Percentiles rank a stretch among this genome's conserved stretches.
Conservation (phyloP, 92 coral and sea anemone genomes). For the Hydrozoanthus gracilis region DNA sequence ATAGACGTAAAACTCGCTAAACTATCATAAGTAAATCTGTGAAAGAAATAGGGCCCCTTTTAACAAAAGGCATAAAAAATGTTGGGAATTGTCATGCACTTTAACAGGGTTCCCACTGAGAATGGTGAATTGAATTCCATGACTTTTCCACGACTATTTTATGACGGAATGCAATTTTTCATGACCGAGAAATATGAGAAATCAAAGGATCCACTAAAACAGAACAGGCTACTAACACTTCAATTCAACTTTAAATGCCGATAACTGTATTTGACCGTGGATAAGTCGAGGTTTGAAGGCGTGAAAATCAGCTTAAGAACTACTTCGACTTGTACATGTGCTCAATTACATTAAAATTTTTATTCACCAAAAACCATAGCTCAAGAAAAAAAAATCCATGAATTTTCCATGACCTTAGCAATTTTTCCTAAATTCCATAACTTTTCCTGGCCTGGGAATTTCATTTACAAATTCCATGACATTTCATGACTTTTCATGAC, state of each 20-base stretch:
- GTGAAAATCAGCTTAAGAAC: no score
- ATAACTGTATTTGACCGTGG: no score
- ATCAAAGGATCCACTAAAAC: background rate
- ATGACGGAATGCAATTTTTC: background rate
- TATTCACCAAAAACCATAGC: no score
- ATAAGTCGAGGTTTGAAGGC: no score
- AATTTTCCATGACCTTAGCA: no score
- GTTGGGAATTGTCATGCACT: slow-evolving; percentile 18
- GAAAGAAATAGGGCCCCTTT: slow-evolving; percentile 17
- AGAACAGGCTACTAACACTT: no score
- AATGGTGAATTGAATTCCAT: background rate
- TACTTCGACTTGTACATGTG: no score
- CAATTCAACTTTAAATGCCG: background rate
- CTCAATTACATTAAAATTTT: no score
- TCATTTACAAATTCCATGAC: no score
- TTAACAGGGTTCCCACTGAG: slow-evolving; percentile 5
- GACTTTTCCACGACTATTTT: slow-evolving; percentile 11
- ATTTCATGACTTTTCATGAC: background rate
- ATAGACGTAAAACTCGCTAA: slow-evolving; percentile 12
- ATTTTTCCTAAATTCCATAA: no score
- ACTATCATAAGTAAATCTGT: slow-evolving; percentile 3
- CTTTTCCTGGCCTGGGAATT: no score
- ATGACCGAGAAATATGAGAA: background rate
- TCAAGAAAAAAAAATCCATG: no score
- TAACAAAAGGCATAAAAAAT: slow-evolving; percentile 19